Base-by-base conservation (phyloP, 2,888 invertebrate species). In the Chymomyza fuscimana region DNA sequence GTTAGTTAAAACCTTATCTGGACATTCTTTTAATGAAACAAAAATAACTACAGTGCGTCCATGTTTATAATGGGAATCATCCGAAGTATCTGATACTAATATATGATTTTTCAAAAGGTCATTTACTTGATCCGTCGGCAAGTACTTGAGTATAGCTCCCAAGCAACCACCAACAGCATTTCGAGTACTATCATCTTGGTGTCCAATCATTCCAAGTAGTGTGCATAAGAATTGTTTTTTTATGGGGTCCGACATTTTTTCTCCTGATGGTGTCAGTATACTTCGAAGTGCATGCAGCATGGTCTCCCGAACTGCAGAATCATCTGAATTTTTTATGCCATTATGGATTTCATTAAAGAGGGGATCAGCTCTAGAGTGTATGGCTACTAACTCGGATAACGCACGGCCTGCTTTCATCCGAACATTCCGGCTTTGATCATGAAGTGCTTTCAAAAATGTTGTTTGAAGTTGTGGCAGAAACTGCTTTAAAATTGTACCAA, bases 401-500 rank as follows among this genome's bases (percentile, higher is more conserved):
- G 98, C 99, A 63, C 93, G 93, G 0, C 97, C 98, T 9, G 98
- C 97, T 93, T 96, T 96, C 80, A 99, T 93, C 73, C 99, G 94
- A 19, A 99, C 98, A 76, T 94, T 93, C 69, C 98, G 94, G 91
- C 96, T 96, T 32, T 96, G 94, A 92, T 99, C 99, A 90, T 96
- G 96, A 67, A 99, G 93, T 4, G 99, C 97, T 93, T 99, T 99
- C 65, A 99, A 94, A 93, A 99, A 99, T 19, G 99, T 99, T 2
- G 99, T 99, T 93, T 99, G 99, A 52, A 99, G 94, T 92, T 99
- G 99, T 2, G 99, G 99, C 87, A 99, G 93, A 93, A 99, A 99
- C 91, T 99, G 99, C 92, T 98, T 98, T 91, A 99, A 92, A 95
- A 98, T 96, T 51, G 96, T 94, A 59, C 98, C 98, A 75, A 98